phyloP scores from a whole-genome alignment of 2,888 invertebrate species.

The Trachelus stipa region DNA sequence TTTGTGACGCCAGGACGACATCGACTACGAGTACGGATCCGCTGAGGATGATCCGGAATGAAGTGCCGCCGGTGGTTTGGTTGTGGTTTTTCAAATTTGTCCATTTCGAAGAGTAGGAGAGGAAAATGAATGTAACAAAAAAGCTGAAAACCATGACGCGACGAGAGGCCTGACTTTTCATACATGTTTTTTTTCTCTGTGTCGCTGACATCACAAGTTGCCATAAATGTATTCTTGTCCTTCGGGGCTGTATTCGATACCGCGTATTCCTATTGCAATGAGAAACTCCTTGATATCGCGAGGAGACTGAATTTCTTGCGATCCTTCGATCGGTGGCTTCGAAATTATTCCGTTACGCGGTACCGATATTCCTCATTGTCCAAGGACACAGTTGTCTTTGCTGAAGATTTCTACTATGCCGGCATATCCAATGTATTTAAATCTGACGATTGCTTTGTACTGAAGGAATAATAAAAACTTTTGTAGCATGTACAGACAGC shows the following conservation, averaged over 20 bases:
- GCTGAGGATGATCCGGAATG: slow-evolving; percentile 51
- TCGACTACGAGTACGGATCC: slow-evolving; percentile 38
- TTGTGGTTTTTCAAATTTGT: slow-evolving; percentile 3
- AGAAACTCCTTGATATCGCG: slow-evolving; percentile 14
- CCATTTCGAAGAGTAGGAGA: slow-evolving; percentile 20
- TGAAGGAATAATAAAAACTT: slow-evolving; percentile 17
- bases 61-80: slow-evolving; percentile 19
- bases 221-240: slow-evolving; percentile 44
- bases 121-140: slow-evolving; percentile 3
- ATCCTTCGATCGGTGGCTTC: not conserved
- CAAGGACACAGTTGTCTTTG: not conserved
- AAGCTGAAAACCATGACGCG: slow-evolving; percentile 32
- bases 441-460: slow-evolving; percentile 24
- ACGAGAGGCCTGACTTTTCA: slow-evolving; percentile 27
- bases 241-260: not conserved
- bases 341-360: not conserved
- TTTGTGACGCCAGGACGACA: slow-evolving; percentile 74
- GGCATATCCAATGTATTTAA: not conserved
- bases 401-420: not conserved
- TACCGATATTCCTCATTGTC: not conserved
- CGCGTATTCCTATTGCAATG: slow-evolving; percentile 5
- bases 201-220: slow-evolving; percentile 46
- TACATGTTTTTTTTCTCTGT: slow-evolving; percentile 17
- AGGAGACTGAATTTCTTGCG: slow-evolving; percentile 15
- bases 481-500: slow-evolving; percentile 3